Percentiles rank a stretch among this genome's conserved stretches.
Evolutionary conservation across 2,797 vertebrate genomes (phyloP).

Genomic region (Gallinago nigripennis): DNA sequence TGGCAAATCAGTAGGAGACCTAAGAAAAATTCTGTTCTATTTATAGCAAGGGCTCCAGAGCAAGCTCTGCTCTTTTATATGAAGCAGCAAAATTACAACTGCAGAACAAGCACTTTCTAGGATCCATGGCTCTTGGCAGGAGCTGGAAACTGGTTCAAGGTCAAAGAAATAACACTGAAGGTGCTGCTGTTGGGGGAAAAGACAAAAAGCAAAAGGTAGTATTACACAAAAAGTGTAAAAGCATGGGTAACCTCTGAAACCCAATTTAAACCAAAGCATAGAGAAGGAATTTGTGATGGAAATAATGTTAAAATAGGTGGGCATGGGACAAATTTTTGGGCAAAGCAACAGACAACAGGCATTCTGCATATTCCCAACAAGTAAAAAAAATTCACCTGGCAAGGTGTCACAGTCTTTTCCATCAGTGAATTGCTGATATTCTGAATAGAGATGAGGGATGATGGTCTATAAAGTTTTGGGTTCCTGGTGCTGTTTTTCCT

Average conservation of each 20-base stretch:
- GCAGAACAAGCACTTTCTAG: constrained; percentile 74
- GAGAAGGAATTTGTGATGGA: neutral
- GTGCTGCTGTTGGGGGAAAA: neutral
- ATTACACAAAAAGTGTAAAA: neutral
- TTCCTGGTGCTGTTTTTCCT: neutral
- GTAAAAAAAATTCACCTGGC: neutral
- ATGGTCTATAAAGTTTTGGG: neutral
- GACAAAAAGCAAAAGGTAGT: neutral
- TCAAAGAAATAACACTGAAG: constrained; percentile 65
- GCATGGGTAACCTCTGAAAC: neutral
- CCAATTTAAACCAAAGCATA: neutral
- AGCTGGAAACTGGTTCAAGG: constrained; percentile 63
- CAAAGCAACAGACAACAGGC: neutral
- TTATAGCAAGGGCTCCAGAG: constrained; percentile 70
- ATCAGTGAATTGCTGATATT: neutral
- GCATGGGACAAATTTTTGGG: neutral
- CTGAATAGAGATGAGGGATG: neutral
- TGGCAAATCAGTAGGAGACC: constrained; percentile 62
- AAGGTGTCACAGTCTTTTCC: neutral
- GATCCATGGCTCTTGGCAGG: constrained; percentile 61
- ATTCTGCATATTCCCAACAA: neutral
- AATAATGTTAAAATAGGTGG: neutral
- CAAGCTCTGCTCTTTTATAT: constrained; percentile 56
- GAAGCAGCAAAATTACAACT: constrained; percentile 74
- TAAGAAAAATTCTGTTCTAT: constrained; percentile 71